Evolutionary conservation across 2,113 vertebrate genomes (phyloP).

Genomic region (Mirounga angustirostris): DNA sequence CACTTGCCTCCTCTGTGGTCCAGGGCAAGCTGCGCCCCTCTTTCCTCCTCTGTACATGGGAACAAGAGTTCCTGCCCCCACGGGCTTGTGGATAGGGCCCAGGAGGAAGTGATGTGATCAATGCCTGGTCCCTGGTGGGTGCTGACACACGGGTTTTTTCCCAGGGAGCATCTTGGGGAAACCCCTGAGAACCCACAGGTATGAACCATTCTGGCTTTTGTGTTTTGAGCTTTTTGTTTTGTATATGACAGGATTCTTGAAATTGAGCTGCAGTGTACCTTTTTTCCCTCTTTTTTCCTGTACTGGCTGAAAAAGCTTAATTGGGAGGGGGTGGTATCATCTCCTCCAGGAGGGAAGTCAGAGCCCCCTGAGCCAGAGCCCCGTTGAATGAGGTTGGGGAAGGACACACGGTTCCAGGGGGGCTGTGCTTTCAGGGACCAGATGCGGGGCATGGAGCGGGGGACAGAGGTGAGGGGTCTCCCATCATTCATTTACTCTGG

Average conservation of each 20-base stretch:
- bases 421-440: not conserved
- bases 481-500: not conserved
- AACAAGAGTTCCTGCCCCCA: no score
- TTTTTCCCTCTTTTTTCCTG: no score
- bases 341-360: not conserved
- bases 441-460: not conserved
- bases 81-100: no score
- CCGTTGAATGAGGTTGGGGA: not conserved
- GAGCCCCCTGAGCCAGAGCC: not conserved
- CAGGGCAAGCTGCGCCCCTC: not conserved
- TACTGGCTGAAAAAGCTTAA: not conserved
- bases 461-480: not conserved
- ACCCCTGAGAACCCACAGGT: not conserved
- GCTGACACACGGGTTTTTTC: not conserved
- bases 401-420: not conserved
- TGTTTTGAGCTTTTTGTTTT: not conserved
- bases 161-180: not conserved
- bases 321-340: not conserved
- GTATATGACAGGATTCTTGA: not conserved
- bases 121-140: not conserved
- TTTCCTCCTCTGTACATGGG: not conserved
- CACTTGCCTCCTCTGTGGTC: not conserved
- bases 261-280: not conserved
- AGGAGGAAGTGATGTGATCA: not conserved
- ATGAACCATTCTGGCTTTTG: not conserved